Evolutionary conservation across 2,113 vertebrate species (phyloP).

Genomic region (Garra rufa): DNA sequence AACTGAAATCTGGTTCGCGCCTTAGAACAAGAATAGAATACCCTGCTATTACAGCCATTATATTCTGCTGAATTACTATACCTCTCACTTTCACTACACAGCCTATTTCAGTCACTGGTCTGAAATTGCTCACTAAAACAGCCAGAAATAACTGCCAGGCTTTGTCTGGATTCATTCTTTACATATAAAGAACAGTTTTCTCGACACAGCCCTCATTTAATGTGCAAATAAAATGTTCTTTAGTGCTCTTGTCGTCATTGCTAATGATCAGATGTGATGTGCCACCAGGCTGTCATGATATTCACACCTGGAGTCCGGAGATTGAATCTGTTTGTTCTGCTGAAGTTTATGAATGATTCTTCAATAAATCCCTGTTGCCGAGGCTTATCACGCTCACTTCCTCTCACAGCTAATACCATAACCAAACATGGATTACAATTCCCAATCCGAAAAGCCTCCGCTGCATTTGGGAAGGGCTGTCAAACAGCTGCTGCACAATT

Average conservation of each 20-base stretch:
- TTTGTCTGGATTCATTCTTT: slow-evolving; percentile 27
- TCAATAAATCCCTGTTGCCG: slow-evolving; percentile 50
- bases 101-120: slow-evolving; percentile 38
- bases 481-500: slow-evolving; percentile 43
- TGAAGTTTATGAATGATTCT: slow-evolving; percentile 57
- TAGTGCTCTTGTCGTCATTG: slow-evolving; percentile 21
- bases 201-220: background rate
- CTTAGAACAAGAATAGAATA: slow-evolving; percentile 33
- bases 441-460: slow-evolving; percentile 37
- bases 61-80: slow-evolving; percentile 41
- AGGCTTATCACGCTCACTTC: slow-evolving; percentile 51
- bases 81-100: slow-evolving; percentile 24
- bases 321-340: slow-evolving; percentile 54
- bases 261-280: slow-evolving; percentile 39
- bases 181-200: slow-evolving; percentile 13
- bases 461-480: slow-evolving; percentile 48
- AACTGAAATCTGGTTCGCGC: slow-evolving; percentile 5
- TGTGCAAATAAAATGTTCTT: slow-evolving; percentile 22
- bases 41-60: slow-evolving; percentile 34
- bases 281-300: slow-evolving; percentile 37
- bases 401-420: slow-evolving; percentile 48
- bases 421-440: slow-evolving; percentile 57
- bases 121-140: slow-evolving; percentile 34
- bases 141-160: slow-evolving; percentile 27
- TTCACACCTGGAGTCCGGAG: slow-evolving; percentile 38